phyloP scores from a whole-genome alignment of 2,797 vertebrate genomes.

The Coluber constrictor region DNA sequence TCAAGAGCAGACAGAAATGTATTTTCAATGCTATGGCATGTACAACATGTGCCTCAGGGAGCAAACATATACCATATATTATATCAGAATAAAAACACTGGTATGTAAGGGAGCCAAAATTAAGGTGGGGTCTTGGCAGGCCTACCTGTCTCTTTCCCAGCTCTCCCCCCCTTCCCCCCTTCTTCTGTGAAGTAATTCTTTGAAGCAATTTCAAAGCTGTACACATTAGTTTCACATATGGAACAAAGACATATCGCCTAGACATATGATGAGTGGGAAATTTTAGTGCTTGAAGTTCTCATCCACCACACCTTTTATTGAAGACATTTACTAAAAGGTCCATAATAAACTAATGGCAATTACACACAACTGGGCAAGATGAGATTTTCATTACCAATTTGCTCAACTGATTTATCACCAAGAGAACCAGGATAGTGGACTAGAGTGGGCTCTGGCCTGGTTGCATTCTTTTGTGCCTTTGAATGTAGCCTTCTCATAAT shows the following conservation, averaged over 20 bases:
- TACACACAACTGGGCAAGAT: not conserved
- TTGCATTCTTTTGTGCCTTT: not conserved
- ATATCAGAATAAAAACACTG: slow-evolving; percentile 3
- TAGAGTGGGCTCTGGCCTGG: not conserved
- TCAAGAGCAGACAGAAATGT: slow-evolving; percentile 2
- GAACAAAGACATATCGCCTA: not conserved
- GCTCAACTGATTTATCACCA: not conserved
- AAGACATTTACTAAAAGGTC: not conserved
- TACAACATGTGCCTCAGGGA: slow-evolving; percentile 17
- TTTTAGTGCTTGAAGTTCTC: slow-evolving; percentile 9
- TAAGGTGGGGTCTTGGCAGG: slow-evolving; percentile 16
- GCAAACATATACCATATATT: not conserved
- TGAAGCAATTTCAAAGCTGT: slow-evolving; percentile 26
- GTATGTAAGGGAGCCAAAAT: slow-evolving; percentile 26
- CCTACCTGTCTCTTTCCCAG: not conserved
- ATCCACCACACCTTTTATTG: slow-evolving; percentile 15
- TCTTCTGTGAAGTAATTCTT: slow-evolving; percentile 12
- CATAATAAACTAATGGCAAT: not conserved
- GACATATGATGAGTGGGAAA: not conserved
- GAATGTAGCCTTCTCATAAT: not conserved
- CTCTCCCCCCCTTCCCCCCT: not conserved
- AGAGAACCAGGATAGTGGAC: not conserved
- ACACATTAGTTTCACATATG: not conserved
- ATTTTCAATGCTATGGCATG: slow-evolving; percentile 17
- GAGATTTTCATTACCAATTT: not conserved